Percentiles rank a stretch among this genome's conserved stretches.
These are phyloP conservation scores for Acanthurus tractus DNA, from an alignment of 2,797 vertebrate species.

Conservation along the genomic window DNA sequence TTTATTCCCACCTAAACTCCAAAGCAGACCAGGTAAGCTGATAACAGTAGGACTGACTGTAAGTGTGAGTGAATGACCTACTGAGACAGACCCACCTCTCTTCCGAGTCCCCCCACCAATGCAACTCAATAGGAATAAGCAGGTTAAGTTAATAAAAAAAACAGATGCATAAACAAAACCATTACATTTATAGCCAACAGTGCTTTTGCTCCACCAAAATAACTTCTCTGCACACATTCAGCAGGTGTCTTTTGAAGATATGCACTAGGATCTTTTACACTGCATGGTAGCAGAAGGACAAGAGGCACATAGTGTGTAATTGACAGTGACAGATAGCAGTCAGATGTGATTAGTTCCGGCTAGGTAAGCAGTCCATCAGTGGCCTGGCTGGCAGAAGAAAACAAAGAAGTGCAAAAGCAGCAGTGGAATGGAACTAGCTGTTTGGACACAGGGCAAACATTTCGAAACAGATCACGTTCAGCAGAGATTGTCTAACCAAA, in stretches of 20 bases:
- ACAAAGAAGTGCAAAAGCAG: conserved; percentile 61
- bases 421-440: conserved; percentile 23
- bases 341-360: conserved; percentile 81
- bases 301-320: conserved; percentile 72
- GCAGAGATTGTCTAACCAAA: neutral
- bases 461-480: neutral
- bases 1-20: conserved; percentile 18
- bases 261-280: conserved; percentile 50
- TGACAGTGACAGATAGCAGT: conserved; percentile 83
- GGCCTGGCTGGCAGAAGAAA: conserved; percentile 58
- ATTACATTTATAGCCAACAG: conserved; percentile 7
- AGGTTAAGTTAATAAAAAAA: conserved; percentile 32
- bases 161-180: conserved; percentile 3
- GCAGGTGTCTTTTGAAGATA: conserved; percentile 46
- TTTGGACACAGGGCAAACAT: conserved; percentile 10
- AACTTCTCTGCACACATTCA: conserved; percentile 26
- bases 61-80: conserved; percentile 40
- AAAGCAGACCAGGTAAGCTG: conserved; percentile 18
- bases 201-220: neutral
- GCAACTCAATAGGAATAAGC: conserved; percentile 31
- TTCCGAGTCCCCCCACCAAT: neutral
- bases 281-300: conserved; percentile 53
- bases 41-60: conserved; percentile 30
- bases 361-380: conserved; percentile 70
- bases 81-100: conserved; percentile 8